These are phyloP conservation scores for Andrena praecox DNA, from an alignment of 2,888 invertebrate genomes.

Conservation along the genomic window DNA sequence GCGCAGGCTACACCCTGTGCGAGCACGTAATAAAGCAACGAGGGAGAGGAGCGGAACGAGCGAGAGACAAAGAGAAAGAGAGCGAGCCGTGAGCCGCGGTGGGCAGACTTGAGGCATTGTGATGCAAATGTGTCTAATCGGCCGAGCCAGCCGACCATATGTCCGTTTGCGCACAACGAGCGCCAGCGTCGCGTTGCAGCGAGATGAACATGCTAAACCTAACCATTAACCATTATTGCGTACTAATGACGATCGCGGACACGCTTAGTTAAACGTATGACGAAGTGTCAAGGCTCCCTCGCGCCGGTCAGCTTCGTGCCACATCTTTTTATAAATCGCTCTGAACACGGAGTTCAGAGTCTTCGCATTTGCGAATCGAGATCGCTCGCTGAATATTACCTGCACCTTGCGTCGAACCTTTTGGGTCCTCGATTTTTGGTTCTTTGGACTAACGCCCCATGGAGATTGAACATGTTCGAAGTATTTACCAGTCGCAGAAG, in stretches of 20 bases:
- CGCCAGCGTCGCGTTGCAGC: constrained; percentile 61
- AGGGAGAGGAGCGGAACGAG: constrained; percentile 48
- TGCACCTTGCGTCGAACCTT: not conserved
- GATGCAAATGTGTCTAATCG: constrained; percentile 84
- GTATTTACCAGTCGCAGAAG: no score
- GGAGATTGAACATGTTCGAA: no score
- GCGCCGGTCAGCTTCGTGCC: not conserved
- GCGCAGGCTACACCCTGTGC: constrained; percentile 77
- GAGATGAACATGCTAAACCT: constrained; percentile 74
- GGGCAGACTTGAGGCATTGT: constrained; percentile 82
- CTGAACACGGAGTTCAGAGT: not conserved
- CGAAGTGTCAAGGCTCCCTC: constrained; percentile 43
- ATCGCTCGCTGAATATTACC: no score
- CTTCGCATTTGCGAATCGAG: not conserved
- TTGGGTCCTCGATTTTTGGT: not conserved
- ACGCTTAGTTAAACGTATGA: constrained; percentile 78
- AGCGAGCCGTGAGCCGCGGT: constrained; percentile 67
- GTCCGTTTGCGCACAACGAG: constrained; percentile 78
- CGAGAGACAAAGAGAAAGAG: constrained; percentile 54
- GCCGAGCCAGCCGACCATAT: constrained; percentile 84
- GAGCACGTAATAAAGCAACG: constrained; percentile 78
- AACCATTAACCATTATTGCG: constrained; percentile 79
- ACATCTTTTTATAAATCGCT: constrained; percentile 18
- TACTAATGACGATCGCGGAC: constrained; percentile 78
- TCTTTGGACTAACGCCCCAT: not conserved